Evolutionary conservation across 2,113 vertebrate species (phyloP).

Genomic region (Anoura caudifer): DNA sequence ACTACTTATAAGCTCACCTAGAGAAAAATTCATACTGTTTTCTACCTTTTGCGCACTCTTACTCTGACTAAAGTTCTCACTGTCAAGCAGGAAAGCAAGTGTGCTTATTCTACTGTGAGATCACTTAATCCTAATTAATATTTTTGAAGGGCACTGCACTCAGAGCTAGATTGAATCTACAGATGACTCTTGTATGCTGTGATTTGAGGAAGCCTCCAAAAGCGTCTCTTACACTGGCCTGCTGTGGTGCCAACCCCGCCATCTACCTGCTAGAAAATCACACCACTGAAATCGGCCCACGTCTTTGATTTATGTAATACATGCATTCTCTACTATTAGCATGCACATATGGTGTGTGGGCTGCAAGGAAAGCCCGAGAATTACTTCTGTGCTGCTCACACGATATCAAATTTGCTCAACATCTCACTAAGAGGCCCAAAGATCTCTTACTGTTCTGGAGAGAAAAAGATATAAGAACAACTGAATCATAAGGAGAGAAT

Average conservation of each 20-base stretch:
- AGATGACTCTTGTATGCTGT: background rate
- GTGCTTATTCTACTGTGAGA: background rate
- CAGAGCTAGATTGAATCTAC: background rate
- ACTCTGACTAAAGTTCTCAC: background rate
- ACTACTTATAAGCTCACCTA: background rate
- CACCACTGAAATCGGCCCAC: background rate
- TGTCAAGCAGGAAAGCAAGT: background rate
- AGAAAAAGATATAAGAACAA: background rate
- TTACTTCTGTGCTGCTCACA: background rate
- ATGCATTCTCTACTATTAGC: background rate
- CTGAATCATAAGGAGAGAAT: background rate
- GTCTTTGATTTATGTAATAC: background rate
- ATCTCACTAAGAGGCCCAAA: background rate
- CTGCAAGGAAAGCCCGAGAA: background rate
- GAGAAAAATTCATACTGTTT: background rate
- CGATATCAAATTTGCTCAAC: background rate
- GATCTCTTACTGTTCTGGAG: background rate
- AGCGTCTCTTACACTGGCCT: background rate
- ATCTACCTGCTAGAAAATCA: background rate
- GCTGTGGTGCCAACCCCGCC: background rate
- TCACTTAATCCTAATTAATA: background rate
- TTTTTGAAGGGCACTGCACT: background rate
- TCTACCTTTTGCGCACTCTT: background rate
- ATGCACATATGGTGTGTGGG: background rate
- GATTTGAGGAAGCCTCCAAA: background rate